Evolutionary conservation across 2,797 vertebrate genomes (phyloP).

Genomic region (Danio aesculapii): DNA sequence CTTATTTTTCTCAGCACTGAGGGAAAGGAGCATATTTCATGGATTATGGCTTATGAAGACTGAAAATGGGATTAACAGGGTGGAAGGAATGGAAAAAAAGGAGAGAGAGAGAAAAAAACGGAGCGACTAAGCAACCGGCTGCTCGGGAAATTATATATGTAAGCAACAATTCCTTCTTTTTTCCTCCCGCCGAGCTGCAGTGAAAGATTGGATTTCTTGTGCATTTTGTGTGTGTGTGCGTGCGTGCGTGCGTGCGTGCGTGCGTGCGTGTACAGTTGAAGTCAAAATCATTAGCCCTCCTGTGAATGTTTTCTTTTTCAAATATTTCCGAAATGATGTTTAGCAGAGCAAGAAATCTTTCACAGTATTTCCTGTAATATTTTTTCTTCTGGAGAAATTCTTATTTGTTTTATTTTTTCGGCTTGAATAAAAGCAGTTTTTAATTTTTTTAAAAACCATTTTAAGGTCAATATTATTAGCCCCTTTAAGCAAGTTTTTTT

Average conservation of each 20-base stretch:
- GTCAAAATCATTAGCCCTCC: no score
- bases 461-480: no score
- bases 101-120: neutral
- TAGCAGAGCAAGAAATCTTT: no score
- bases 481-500: no score
- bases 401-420: no score
- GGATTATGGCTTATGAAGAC: constrained; percentile 61
- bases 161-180: constrained; percentile 58
- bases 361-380: no score
- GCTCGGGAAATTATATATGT: constrained; percentile 57
- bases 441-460: no score
- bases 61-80: constrained; percentile 64
- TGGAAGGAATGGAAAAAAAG: constrained; percentile 60
- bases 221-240: constrained; percentile 20
- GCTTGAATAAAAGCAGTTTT: no score
- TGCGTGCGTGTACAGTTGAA: neutral
- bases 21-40: constrained; percentile 59
- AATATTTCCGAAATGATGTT: no score
- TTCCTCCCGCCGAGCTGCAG: constrained; percentile 33
- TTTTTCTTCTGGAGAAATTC: no score
- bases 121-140: constrained; percentile 54
- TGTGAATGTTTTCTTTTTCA: no score
- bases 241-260: constrained; percentile 31
- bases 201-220: constrained; percentile 42
- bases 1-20: constrained; percentile 42